Evolutionary conservation across 1,140 invertebrate species (phyloP).

Genomic region (Ruditapes philippinarum): DNA sequence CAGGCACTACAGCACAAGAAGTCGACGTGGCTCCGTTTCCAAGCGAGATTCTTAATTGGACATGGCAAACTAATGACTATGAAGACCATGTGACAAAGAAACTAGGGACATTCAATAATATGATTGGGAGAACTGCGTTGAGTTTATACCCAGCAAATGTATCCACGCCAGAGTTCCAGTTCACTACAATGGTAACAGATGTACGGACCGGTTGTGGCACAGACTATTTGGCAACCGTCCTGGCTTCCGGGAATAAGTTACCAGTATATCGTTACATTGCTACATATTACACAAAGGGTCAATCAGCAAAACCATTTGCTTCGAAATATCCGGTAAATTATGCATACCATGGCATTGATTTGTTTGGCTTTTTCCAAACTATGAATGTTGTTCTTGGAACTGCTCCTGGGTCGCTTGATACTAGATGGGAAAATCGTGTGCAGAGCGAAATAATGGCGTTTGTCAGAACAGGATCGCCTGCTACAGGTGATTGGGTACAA

Average conservation of each 20-base stretch:
- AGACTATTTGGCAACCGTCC: constrained; percentile 35
- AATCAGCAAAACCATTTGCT: constrained; percentile 43
- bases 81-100: constrained; percentile 27
- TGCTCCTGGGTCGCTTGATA: constrained; percentile 5
- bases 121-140: constrained; percentile 12
- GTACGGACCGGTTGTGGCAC: constrained; percentile 36
- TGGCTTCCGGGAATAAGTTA: background rate
- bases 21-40: constrained; percentile 22
- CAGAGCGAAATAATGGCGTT: constrained; percentile 42
- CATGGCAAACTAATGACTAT: constrained; percentile 54
- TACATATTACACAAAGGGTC: background rate
- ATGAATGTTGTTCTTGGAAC: constrained; percentile 32
- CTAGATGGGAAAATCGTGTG: constrained; percentile 7
- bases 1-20: constrained; percentile 63
- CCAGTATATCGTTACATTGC: constrained; percentile 56
- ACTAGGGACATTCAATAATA: constrained; percentile 34
- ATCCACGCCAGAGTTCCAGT: constrained; percentile 35
- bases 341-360: constrained; percentile 71
- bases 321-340: constrained; percentile 24
- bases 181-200: constrained; percentile 39
- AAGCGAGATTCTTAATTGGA: constrained; percentile 50
- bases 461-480: constrained; percentile 11
- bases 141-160: constrained; percentile 44
- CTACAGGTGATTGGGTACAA: background rate
- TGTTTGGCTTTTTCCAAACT: constrained; percentile 68